Conservation (phyloP, 2,113 vertebrate genomes). For the Oplegnathus fasciatus region DNA sequence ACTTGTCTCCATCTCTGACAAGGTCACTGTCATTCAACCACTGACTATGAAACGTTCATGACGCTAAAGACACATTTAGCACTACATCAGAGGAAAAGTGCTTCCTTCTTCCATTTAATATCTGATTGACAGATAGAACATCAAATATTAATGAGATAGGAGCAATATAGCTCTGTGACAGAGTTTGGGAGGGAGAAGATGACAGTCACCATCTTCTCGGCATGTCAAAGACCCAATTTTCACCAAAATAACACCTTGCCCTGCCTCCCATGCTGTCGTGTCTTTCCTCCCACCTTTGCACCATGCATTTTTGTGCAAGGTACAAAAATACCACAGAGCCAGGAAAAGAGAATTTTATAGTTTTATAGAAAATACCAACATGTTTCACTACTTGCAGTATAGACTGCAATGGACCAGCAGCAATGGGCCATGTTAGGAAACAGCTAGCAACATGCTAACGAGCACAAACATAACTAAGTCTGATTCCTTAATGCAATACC, state of each 20-base stretch:
- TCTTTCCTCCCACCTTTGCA: conserved; percentile 5
- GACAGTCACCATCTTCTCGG: conserved; percentile 18
- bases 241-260: not conserved
- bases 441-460: not conserved
- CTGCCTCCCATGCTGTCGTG: not conserved
- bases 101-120: conserved; percentile 52
- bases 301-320: not conserved
- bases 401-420: not conserved
- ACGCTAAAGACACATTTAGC: conserved; percentile 64
- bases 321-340: not conserved
- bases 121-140: conserved; percentile 71
- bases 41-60: conserved; percentile 56
- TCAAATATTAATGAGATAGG: conserved; percentile 72
- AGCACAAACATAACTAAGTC: not conserved
- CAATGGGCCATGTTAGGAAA: not conserved
- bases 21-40: conserved; percentile 70
- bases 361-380: not conserved
- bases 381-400: not conserved
- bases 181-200: conserved; percentile 17
- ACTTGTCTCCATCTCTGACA: conserved; percentile 60
- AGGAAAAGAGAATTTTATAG: not conserved
- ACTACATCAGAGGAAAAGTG: conserved; percentile 46
- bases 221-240: conserved; percentile 27
- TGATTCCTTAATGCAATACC: not conserved
- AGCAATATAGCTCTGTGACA: conserved; percentile 17